A percentile compares a stretch with the other conserved stretches of the same genome.
phyloP scores from a whole-genome alignment of 1,140 invertebrate species.

The Pachyrhynchus sulphureomaculatus region DNA sequence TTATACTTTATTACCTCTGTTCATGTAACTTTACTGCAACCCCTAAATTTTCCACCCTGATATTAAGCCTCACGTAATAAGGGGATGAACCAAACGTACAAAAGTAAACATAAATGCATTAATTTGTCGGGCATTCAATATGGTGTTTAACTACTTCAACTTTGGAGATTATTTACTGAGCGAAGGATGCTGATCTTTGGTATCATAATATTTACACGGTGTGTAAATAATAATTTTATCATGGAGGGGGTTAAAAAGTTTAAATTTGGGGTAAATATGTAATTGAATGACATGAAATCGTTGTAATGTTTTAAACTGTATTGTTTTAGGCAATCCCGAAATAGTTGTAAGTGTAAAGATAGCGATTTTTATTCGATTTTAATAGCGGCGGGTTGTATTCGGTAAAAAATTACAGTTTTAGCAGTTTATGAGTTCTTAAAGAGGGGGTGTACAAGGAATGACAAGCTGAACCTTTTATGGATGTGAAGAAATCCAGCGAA shows the following conservation, averaged over 20 bases:
- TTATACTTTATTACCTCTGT: too few species aligned
- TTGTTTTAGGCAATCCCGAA: too few species aligned
- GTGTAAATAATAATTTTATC: constrained; percentile 43
- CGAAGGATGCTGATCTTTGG: constrained; percentile 39
- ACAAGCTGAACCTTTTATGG: too few species aligned
- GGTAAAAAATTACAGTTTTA: too few species aligned
- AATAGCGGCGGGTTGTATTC: too few species aligned
- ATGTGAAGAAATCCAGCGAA: too few species aligned
- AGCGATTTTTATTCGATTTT: too few species aligned
- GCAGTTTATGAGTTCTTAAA: too few species aligned
- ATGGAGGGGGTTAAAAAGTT: constrained; percentile 12
- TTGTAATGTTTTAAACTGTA: too few species aligned
- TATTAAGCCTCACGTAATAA: constrained; percentile 3
- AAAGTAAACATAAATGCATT: constrained; percentile 36
- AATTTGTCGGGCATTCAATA: constrained; percentile 41
- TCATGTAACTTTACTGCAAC: background rate
- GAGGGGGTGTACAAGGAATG: too few species aligned
- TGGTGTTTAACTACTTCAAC: constrained; percentile 39
- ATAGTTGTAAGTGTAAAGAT: too few species aligned
- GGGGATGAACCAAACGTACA: background rate
- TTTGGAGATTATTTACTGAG: constrained; percentile 22
- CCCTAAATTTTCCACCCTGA: background rate
- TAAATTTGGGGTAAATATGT: background rate
- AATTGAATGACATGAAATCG: too few species aligned
- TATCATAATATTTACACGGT: constrained; percentile 46